Conservation (phyloP, 2,888 invertebrate genomes). For the Reticulitermes lucifugus region DNA sequence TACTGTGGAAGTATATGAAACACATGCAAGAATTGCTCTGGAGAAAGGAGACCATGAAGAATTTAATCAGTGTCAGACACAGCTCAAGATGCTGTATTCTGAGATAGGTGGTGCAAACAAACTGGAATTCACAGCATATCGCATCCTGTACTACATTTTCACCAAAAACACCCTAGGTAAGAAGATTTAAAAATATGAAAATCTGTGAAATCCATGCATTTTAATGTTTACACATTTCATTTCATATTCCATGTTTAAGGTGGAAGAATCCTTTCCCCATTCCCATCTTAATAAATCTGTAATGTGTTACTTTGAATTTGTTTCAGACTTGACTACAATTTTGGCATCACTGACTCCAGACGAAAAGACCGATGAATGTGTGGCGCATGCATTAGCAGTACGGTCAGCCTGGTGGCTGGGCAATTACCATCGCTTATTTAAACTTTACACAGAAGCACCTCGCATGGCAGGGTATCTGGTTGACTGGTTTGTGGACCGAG, state of each 20-base stretch:
- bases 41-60: constrained; percentile 99
- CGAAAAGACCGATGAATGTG: constrained; percentile 84
- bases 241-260: background rate
- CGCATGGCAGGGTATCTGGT: constrained; percentile 96
- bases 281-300: no score
- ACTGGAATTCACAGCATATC: constrained; percentile 94
- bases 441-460: constrained; percentile 88
- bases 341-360: constrained; percentile 82
- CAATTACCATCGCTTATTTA: constrained; percentile 94
- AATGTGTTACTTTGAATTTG: constrained; percentile 40
- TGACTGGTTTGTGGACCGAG: constrained; percentile 98
- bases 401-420: constrained; percentile 94
- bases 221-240: background rate
- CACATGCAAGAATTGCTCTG: constrained; percentile 96
- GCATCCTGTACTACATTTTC: constrained; percentile 97
- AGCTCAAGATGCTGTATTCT: constrained; percentile 93
- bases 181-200: constrained; percentile 50
- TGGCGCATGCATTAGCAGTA: constrained; percentile 88
- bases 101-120: constrained; percentile 81
- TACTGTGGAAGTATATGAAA: constrained; percentile 98
- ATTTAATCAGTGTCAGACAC: constrained; percentile 99
- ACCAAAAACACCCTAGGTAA: constrained; percentile 97
- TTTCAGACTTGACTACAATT: constrained; percentile 91
- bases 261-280: no score
- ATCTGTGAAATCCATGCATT: background rate